A percentile compares a stretch with the other conserved stretches of the same genome.
These are phyloP conservation scores for Blastomussa wellsi DNA, from an alignment of 92 coral and sea anemone genomes.

Conservation along the genomic window DNA sequence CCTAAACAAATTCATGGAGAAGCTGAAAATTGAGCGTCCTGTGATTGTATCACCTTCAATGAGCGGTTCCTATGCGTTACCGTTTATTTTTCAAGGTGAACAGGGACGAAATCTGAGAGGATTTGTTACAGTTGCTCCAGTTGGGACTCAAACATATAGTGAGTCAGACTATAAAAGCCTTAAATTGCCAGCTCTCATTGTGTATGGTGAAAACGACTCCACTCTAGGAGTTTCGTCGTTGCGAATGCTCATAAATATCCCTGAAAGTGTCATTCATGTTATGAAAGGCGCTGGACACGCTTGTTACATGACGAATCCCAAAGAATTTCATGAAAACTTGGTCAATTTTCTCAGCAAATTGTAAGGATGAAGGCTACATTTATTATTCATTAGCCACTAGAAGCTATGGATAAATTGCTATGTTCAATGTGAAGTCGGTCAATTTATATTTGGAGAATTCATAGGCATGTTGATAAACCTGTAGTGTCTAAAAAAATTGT, in stretches of 20 bases:
- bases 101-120: slow-evolving; percentile 62
- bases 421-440: no score
- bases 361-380: background rate
- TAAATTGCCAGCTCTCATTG: slow-evolving; percentile 63
- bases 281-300: slow-evolving; percentile 85
- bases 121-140: slow-evolving; percentile 83
- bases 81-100: slow-evolving; percentile 64
- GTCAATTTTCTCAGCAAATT: slow-evolving; percentile 63
- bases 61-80: slow-evolving; percentile 86
- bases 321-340: slow-evolving; percentile 74
- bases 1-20: slow-evolving; percentile 49
- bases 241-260: slow-evolving; percentile 68
- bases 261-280: slow-evolving; percentile 54
- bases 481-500: no score
- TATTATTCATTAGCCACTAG: background rate
- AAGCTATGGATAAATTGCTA: background rate
- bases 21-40: slow-evolving; percentile 50
- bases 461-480: no score
- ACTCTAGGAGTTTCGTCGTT: slow-evolving; percentile 55
- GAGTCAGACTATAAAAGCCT: slow-evolving; percentile 61
- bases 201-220: slow-evolving; percentile 75
- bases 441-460: no score
- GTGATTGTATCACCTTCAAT: slow-evolving; percentile 82
- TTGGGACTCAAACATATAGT: slow-evolving; percentile 57
- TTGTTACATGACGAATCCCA: slow-evolving; percentile 78